These are phyloP conservation scores for Todiramphus saurophagus DNA, from an alignment of 2,113 vertebrate genomes.

Conservation along the genomic window DNA sequence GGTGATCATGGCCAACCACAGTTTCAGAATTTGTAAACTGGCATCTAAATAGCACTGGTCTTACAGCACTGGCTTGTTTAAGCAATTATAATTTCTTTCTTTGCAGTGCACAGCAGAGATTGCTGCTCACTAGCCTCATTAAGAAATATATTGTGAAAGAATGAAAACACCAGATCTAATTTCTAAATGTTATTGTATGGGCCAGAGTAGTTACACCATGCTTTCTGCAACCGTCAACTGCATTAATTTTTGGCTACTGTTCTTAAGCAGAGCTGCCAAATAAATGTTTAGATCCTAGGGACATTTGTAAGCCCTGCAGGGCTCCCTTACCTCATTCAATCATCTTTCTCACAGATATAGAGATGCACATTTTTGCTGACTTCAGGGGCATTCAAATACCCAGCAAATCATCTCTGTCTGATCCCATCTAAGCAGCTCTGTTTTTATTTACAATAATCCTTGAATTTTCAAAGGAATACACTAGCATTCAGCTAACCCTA, in stretches of 20 bases:
- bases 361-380: constrained; percentile 64
- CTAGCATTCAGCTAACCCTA: constrained; percentile 7
- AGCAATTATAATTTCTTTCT: neutral
- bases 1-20: neutral
- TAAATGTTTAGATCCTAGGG: constrained; percentile 28
- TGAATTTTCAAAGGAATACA: constrained; percentile 17
- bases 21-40: neutral
- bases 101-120: neutral
- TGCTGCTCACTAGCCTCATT: neutral
- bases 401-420: constrained; percentile 52
- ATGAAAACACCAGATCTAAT: constrained; percentile 13
- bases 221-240: neutral
- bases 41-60: neutral
- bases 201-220: neutral
- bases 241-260: constrained; percentile 42
- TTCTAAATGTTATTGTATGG: neutral
- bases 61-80: neutral
- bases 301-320: constrained; percentile 52
- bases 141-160: constrained; percentile 29
- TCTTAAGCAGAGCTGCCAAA: constrained; percentile 54
- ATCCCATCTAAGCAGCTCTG: constrained; percentile 39
- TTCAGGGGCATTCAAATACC: constrained; percentile 35
- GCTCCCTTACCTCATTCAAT: constrained; percentile 66
- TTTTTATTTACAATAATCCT: constrained; percentile 49
- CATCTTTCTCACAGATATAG: constrained; percentile 41